These are phyloP conservation scores for Genyomyrus donnyi DNA, from an alignment of 2,113 vertebrate species.

Conservation along the genomic window DNA sequence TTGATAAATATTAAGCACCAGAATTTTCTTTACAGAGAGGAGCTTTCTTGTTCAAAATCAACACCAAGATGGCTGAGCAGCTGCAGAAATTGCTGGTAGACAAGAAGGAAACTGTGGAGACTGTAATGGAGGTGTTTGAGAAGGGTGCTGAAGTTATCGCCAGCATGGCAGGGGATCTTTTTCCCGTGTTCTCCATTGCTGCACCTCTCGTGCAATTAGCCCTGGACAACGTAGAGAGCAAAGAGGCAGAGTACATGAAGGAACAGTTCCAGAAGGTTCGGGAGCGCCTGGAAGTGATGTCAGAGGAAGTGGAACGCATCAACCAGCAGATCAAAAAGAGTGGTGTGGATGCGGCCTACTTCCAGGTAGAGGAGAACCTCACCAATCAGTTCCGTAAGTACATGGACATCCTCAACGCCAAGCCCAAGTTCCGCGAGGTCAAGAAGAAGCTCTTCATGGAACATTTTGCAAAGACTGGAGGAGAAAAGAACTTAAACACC, in stretches of 20 bases:
- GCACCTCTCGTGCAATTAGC: conserved; percentile 61
- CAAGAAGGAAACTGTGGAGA: conserved; percentile 61
- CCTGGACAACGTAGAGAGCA: conserved; percentile 66
- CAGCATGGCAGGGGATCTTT: conserved; percentile 62
- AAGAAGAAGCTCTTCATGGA: conserved; percentile 65
- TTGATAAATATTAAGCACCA: not conserved
- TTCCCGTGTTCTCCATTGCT: conserved; percentile 63
- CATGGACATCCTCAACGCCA: conserved; percentile 69
- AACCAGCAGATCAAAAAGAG: conserved; percentile 63
- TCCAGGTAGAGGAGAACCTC: conserved; percentile 63
- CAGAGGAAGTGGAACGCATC: conserved; percentile 57
- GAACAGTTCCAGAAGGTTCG: conserved; percentile 68
- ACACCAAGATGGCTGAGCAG: conserved; percentile 46
- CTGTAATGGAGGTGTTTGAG: conserved; percentile 64
- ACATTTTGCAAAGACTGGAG: conserved; percentile 54
- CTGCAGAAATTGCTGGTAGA: conserved; percentile 56
- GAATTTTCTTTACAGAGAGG: conserved; percentile 7
- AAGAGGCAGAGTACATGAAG: conserved; percentile 63
- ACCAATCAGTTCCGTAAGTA: conserved; percentile 69
- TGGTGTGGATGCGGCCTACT: conserved; percentile 51
- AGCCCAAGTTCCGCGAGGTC: conserved; percentile 57
- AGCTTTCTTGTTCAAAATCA: not conserved
- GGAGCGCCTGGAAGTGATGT: conserved; percentile 56
- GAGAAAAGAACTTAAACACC: conserved; percentile 59
- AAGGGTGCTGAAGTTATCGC: conserved; percentile 63